Percentiles rank a stretch among this genome's conserved stretches.
Evolutionary conservation across 2,888 invertebrate species (phyloP).

Genomic region (Rhamnusium bicolor): DNA sequence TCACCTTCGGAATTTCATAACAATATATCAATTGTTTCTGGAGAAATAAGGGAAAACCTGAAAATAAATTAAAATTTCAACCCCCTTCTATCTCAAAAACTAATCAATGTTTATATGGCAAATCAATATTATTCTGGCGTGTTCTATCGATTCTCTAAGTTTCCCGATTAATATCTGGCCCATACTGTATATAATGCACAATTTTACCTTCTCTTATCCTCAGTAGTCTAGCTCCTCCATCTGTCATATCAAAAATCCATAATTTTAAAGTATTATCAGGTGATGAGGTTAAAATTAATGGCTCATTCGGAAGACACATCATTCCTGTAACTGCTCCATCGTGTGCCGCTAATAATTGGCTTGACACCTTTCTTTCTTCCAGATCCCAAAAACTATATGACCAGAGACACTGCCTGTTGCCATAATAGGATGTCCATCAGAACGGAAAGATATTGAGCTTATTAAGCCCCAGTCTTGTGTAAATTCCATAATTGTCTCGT

Average conservation of each 20-base stretch:
- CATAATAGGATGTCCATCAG: constrained; percentile 90
- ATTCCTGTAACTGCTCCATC: constrained; percentile 83
- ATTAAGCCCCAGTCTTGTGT: constrained; percentile 94
- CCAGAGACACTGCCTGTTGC: constrained; percentile 82
- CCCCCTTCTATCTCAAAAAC: too few relatives aligned
- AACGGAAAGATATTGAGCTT: constrained; percentile 87
- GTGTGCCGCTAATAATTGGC: constrained; percentile 89
- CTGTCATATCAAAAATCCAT: constrained; percentile 93
- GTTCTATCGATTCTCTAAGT: too few relatives aligned
- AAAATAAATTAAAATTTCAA: too few relatives aligned
- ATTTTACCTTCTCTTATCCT: constrained; percentile 76
- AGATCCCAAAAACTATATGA: constrained; percentile 96
- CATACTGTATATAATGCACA: constrained; percentile 13
- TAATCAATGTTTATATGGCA: not conserved
- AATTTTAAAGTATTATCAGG: constrained; percentile 95
- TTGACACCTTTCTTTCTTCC: constrained; percentile 84
- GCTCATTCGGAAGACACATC: constrained; percentile 89
- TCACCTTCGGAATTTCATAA: too few relatives aligned
- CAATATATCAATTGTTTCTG: not conserved
- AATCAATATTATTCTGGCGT: too few relatives aligned
- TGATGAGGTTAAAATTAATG: constrained; percentile 91
- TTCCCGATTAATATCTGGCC: too few relatives aligned
- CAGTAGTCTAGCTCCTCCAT: constrained; percentile 89
- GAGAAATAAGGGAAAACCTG: too few relatives aligned
- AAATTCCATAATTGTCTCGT: constrained; percentile 88